Evolutionary conservation across 2,797 vertebrate species (phyloP).

Genomic region (Pantherophis alleghaniensis): DNA sequence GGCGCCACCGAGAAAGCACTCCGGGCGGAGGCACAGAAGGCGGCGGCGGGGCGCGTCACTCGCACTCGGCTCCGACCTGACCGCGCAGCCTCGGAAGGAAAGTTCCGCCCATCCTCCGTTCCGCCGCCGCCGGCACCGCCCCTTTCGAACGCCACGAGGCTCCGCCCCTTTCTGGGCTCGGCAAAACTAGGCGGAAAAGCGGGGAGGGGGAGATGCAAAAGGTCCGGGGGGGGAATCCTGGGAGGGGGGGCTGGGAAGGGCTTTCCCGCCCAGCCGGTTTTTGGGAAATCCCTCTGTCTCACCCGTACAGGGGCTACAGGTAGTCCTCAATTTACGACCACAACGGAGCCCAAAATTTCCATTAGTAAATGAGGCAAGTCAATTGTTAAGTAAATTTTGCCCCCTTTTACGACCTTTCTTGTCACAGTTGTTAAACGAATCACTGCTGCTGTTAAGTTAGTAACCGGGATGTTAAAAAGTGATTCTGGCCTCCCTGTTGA

Average conservation of each 20-base stretch:
- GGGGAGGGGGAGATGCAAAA: background rate
- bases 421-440: background rate
- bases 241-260: too few relatives aligned
- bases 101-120: background rate
- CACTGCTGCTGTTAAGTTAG: background rate
- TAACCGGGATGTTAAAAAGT: background rate
- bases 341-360: background rate
- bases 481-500: background rate
- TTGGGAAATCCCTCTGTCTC: background rate
- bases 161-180: background rate
- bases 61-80: background rate
- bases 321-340: background rate
- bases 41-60: constrained; percentile 59
- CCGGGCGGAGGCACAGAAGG: constrained; percentile 64
- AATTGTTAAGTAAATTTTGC: background rate
- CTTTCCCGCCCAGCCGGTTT: background rate
- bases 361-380: background rate
- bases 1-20: constrained; percentile 45
- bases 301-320: rapidly evolving
- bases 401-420: background rate
- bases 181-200: background rate
- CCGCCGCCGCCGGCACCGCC: background rate
- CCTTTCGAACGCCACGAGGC: background rate
- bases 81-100: background rate
- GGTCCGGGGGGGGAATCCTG: background rate